phyloP scores from a whole-genome alignment of 2,797 vertebrate species.

The Xiphorhynchus erythropygius region DNA sequence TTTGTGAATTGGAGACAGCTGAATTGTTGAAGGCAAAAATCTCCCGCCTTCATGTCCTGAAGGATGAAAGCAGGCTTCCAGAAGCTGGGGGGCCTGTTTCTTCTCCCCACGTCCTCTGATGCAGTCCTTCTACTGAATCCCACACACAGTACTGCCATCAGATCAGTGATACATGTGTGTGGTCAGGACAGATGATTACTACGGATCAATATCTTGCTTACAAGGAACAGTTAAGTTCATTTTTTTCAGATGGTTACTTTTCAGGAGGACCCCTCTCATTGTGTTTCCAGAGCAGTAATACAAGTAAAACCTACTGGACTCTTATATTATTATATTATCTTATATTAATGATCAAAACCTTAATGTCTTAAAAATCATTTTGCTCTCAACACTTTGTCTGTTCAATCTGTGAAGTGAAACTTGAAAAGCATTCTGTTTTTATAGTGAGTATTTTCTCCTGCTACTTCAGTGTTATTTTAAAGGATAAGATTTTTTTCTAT shows the following conservation, averaged over 20 bases:
- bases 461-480: background rate
- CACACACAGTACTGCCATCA: background rate
- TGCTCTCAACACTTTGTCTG: background rate
- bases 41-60: background rate
- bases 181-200: background rate
- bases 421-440: background rate
- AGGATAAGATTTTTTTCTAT: background rate
- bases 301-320: background rate
- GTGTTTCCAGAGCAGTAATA: background rate
- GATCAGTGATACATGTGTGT: background rate
- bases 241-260: background rate
- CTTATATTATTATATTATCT: background rate
- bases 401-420: background rate
- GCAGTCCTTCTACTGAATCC: background rate
- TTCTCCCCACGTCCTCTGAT: background rate
- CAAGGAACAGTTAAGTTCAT: background rate
- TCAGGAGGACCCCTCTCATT: too few relatives aligned
- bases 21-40: background rate
- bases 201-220: background rate
- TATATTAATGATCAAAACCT: background rate
- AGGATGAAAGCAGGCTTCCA: background rate
- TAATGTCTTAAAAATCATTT: background rate
- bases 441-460: background rate
- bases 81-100: background rate
- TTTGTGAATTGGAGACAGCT: background rate